A percentile compares a stretch with the other conserved stretches of the same genome.
phyloP scores from a whole-genome alignment of 2,113 vertebrate species.

The Orycteropus afer region DNA sequence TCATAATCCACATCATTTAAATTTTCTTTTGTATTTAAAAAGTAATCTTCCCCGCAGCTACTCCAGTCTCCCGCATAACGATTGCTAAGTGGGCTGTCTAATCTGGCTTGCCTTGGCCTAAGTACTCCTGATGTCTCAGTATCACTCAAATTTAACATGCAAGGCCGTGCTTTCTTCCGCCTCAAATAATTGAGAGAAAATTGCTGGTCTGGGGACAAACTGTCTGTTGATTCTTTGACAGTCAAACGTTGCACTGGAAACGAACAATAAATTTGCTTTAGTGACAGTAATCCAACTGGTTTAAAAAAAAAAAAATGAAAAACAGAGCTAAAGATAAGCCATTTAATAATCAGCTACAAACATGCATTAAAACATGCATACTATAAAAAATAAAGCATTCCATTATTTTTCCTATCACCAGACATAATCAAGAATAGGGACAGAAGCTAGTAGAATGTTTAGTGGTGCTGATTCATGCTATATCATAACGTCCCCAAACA shows the following conservation, averaged over 20 bases:
- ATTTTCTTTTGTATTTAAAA: slow-evolving; percentile 81
- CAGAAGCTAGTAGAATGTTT: slow-evolving; percentile 69
- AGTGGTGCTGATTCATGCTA: slow-evolving; percentile 79
- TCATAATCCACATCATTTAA: slow-evolving; percentile 92
- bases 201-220: slow-evolving; percentile 68
- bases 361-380: slow-evolving; percentile 80
- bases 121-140: slow-evolving; percentile 88
- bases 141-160: slow-evolving; percentile 91
- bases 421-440: slow-evolving; percentile 65
- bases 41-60: slow-evolving; percentile 92
- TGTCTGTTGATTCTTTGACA: slow-evolving; percentile 82
- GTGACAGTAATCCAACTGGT: slow-evolving; percentile 15
- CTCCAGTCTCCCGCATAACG: slow-evolving; percentile 99
- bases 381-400: slow-evolving; percentile 76
- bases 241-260: slow-evolving; percentile 88
- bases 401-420: slow-evolving; percentile 58
- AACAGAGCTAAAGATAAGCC: not conserved
- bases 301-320: slow-evolving; percentile 48
- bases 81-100: slow-evolving; percentile 97
- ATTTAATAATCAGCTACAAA: slow-evolving; percentile 64
- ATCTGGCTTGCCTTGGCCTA: slow-evolving; percentile 89
- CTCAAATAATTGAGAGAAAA: slow-evolving; percentile 87
- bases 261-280: slow-evolving; percentile 69
- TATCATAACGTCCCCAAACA: slow-evolving; percentile 65
- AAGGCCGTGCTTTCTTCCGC: slow-evolving; percentile 93